Percentiles rank a stretch among this genome's conserved stretches.
Evolutionary conservation across 2,797 vertebrate genomes (phyloP).

Genomic region (Varecia variegata): DNA sequence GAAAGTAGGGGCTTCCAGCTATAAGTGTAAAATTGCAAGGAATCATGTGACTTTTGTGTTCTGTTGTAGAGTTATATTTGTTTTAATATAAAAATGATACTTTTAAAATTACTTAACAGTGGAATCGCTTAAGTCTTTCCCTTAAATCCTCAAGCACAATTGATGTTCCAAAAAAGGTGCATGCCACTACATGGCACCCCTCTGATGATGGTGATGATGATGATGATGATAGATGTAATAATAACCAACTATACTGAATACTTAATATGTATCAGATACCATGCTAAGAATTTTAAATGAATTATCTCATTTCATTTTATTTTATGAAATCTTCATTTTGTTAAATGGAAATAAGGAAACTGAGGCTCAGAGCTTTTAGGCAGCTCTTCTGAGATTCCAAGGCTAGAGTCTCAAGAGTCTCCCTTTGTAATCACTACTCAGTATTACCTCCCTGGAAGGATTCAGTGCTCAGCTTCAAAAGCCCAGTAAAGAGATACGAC

Average conservation of each 20-base stretch:
- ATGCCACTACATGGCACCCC: not conserved
- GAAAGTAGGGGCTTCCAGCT: not conserved
- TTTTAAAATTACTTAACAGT: not conserved
- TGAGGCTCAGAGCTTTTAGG: not conserved
- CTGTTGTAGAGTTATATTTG: not conserved
- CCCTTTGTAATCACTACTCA: not conserved
- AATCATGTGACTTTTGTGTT: not conserved
- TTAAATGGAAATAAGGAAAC: not conserved
- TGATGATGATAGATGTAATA: not conserved
- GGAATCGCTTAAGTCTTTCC: not conserved
- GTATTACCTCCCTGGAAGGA: not conserved
- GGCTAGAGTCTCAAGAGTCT: not conserved
- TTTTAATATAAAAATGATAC: conserved; percentile 4
- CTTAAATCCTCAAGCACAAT: not conserved
- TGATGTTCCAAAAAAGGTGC: not conserved
- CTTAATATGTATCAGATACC: not conserved
- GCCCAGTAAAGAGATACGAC: not conserved
- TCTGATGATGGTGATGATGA: not conserved
- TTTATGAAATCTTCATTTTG: not conserved
- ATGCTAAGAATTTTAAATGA: not conserved
- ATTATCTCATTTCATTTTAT: not conserved
- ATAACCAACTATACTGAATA: not conserved
- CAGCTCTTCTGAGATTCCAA: not conserved
- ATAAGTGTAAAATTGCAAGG: not conserved
- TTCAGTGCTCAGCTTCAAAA: not conserved